Evolutionary conservation across 1,140 invertebrate species (phyloP).

Genomic region (Lineus longissimus): DNA sequence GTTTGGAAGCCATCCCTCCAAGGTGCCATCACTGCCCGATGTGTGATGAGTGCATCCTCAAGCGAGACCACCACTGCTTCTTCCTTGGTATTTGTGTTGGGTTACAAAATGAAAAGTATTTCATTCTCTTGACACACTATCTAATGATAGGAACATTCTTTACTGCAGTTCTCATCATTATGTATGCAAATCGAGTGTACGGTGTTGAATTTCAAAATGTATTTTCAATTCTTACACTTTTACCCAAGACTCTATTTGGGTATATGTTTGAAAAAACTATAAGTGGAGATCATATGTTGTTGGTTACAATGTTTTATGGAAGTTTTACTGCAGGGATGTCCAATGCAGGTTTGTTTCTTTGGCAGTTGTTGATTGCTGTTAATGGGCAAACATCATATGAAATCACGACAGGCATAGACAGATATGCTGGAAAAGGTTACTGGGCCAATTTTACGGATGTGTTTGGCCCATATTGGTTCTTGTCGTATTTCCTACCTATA

Average conservation of each 20-base stretch:
- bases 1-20: slow-evolving; percentile 25
- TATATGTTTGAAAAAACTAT: slow-evolving; percentile 11
- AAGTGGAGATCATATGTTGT: background rate
- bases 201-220: background rate
- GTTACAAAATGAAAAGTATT: slow-evolving; percentile 84
- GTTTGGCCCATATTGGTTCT: slow-evolving; percentile 32
- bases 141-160: slow-evolving; percentile 52
- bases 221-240: background rate
- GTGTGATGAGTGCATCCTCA: slow-evolving; percentile 79
- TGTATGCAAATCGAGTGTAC: slow-evolving; percentile 27
- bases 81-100: slow-evolving; percentile 88
- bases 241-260: slow-evolving; percentile 2
- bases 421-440: slow-evolving; percentile 16
- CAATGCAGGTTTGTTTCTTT: slow-evolving; percentile 31
- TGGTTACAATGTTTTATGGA: slow-evolving; percentile 9
- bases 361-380: slow-evolving; percentile 60
- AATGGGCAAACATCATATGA: slow-evolving; percentile 70
- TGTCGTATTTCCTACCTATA: slow-evolving; percentile 30
- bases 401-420: slow-evolving; percentile 25
- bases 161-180: slow-evolving; percentile 37
- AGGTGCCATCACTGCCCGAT: slow-evolving; percentile 79
- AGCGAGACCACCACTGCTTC: slow-evolving; percentile 91
- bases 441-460: slow-evolving; percentile 25
- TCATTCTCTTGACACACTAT: slow-evolving; percentile 76
- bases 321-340: slow-evolving; percentile 14